phyloP scores from a whole-genome alignment of 2,113 vertebrate genomes.

The Protobothrops mucrosquamatus region DNA sequence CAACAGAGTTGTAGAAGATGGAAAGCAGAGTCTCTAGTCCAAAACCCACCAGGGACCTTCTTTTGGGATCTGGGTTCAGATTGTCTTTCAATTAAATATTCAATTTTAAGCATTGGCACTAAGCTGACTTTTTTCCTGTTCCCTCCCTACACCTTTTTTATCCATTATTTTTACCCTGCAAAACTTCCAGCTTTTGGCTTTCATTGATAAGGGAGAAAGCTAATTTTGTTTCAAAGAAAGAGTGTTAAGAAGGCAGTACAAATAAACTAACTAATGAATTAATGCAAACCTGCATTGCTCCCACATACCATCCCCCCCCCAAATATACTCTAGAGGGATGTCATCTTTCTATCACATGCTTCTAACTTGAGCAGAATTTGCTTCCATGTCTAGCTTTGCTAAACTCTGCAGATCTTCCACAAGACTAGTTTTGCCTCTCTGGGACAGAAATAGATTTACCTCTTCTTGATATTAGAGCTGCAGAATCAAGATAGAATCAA shows the following conservation, averaged over 20 bases:
- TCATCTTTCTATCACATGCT: neutral
- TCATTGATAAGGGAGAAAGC: neutral
- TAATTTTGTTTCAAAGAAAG: neutral
- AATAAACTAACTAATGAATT: neutral
- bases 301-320: neutral
- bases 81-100: neutral
- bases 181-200: neutral
- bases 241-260: neutral
- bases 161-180: neutral
- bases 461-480: slow-evolving; percentile 55
- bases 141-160: neutral
- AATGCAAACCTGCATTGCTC: neutral
- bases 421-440: slow-evolving; percentile 52
- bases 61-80: neutral
- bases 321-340: neutral
- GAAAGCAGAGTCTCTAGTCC: neutral
- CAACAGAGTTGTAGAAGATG: neutral
- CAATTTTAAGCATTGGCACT: neutral
- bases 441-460: slow-evolving; percentile 58
- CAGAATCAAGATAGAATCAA: neutral
- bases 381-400: slow-evolving; percentile 47
- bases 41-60: neutral
- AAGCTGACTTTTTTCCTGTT: neutral
- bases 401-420: slow-evolving; percentile 60
- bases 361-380: slow-evolving; percentile 27